phyloP scores from a whole-genome alignment of 1,140 invertebrate species.

The Antheraea pernyi region DNA sequence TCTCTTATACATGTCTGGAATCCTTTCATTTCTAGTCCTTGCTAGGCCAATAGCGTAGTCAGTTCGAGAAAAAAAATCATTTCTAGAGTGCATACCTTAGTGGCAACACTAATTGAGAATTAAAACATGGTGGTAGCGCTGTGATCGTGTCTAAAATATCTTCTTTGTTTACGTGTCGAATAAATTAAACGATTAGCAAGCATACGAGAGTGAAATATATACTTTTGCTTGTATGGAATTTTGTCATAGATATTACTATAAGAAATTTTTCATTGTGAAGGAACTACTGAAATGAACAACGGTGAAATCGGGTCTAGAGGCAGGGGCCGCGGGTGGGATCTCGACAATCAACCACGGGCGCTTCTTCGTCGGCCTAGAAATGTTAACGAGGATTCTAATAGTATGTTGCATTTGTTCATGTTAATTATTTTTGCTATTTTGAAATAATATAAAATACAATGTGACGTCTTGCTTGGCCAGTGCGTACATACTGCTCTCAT shows the following conservation, averaged over 20 bases:
- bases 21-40: no score
- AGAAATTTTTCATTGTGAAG: slow-evolving; percentile 27
- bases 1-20: no score
- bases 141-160: slow-evolving; percentile 40
- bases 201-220: slow-evolving; percentile 29
- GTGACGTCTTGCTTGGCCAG: slow-evolving; percentile 47
- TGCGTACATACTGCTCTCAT: slow-evolving; percentile 38
- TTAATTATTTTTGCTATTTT: slow-evolving; percentile 16
- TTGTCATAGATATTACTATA: slow-evolving; percentile 25
- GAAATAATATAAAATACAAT: slow-evolving; percentile 20
- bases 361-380: slow-evolving; percentile 64
- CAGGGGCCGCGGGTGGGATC: slow-evolving; percentile 71
- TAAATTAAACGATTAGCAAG: slow-evolving; percentile 34
- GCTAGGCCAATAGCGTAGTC: no score
- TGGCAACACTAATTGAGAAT: slow-evolving; percentile 1
- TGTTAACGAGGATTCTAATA: slow-evolving; percentile 55
- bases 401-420: slow-evolving; percentile 31
- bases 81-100: neutral
- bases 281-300: slow-evolving; percentile 69
- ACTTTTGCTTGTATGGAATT: slow-evolving; percentile 58
- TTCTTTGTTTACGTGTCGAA: slow-evolving; percentile 77
- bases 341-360: slow-evolving; percentile 64
- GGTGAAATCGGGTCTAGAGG: slow-evolving; percentile 68
- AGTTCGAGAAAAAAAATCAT: no score
- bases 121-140: slow-evolving; percentile 48